These are phyloP conservation scores for Julus scandinavius DNA, from an alignment of 2,888 invertebrate genomes.

Conservation along the genomic window DNA sequence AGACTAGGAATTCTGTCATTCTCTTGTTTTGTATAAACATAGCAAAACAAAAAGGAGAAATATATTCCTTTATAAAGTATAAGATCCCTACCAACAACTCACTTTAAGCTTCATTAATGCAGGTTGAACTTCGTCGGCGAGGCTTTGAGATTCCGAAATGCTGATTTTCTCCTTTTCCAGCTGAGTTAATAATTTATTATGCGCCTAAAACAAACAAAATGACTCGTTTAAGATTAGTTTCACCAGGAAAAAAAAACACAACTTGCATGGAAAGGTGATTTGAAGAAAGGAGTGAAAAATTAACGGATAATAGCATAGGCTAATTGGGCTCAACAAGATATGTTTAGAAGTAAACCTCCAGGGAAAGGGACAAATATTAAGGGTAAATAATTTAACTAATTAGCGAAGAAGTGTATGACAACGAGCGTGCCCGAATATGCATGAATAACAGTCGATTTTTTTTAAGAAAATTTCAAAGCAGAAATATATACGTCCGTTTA, in stretches of 20 bases:
- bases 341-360: not conserved
- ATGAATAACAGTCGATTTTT: not conserved
- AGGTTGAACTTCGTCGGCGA: constrained; percentile 77
- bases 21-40: not conserved
- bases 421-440: not conserved
- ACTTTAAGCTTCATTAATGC: constrained; percentile 58
- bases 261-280: not conserved
- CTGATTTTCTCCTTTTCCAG: constrained; percentile 83
- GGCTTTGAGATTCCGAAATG: constrained; percentile 86
- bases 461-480: not conserved
- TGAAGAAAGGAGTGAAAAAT: not conserved
- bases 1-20: not conserved
- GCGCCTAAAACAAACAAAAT: constrained; percentile 72
- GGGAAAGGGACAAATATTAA: not conserved
- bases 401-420: not conserved
- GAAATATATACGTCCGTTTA: not conserved
- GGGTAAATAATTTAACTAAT: constrained; percentile 5
- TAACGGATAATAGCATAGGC: not conserved
- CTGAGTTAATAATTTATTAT: constrained; percentile 87
- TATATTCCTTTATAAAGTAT: constrained; percentile 9
- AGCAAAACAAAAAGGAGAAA: not conserved
- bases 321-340: constrained; percentile 23
- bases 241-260: not conserved
- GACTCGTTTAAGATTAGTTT: not conserved
- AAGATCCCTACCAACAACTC: constrained; percentile 24